Base-by-base conservation (phyloP, 2,888 invertebrate genomes). In the Eristalis tenax region DNA sequence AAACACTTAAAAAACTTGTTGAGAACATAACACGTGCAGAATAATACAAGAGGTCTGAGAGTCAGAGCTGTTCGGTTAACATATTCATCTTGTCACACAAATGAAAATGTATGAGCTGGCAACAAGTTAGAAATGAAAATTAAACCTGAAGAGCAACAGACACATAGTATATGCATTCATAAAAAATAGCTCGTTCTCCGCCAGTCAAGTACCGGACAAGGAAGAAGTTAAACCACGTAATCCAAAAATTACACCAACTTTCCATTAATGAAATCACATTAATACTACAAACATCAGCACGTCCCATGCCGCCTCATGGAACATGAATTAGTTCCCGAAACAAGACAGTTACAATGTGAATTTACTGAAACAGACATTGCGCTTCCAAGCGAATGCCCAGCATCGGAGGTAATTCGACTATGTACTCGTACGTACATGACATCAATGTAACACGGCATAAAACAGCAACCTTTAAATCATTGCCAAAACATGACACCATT, bases 261-360 rank as follows among this genome's bases (percentile, higher is more conserved):
- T 76, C 76, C 76, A 84, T 80, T 80, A 81, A 66, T 43, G 66
- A 63, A 71, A 59, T 64, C 75, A 32, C 81, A 81, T 81, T 71
- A 75, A 68, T 40, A 76, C 23, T 50, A 81, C 66, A 68, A 32
- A 18, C n/a, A 57, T 35, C 68, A 71, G 22, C 64, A 70, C 66
- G 26, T 59, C 18, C 22, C 32, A 28, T 57, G 38, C 26, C 22
- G 66, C 61, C 76, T 66, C 40, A 22, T 59, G 11, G 50, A 77
- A 86, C 73, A 73, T 50, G 56, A 82, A 70, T 65, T 70, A 65
- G 59, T 66, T 76, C 63, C 32, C 18, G 8, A 65, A 61, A 70
- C 70, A 74, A 66, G 63, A 71, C 70, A 28, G 43, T 6, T 57
- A 63, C 50, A 77, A 77, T 59, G 61, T 69, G 50, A 71, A 64